Evolutionary conservation across 2,113 vertebrate species (phyloP).

Genomic region (Caretta caretta): DNA sequence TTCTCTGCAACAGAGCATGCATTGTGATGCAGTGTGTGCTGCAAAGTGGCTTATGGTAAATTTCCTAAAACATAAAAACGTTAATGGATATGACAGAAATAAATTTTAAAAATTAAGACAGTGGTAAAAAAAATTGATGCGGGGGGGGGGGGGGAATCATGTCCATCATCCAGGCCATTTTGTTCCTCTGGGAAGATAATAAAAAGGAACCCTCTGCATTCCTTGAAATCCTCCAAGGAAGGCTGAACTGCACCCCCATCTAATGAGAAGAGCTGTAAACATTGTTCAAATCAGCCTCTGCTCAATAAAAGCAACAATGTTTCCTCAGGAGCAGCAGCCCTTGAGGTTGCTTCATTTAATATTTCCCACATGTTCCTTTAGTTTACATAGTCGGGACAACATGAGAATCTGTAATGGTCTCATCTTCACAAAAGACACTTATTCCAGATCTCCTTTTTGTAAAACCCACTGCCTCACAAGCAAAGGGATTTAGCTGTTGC

Average conservation of each 20-base stretch:
- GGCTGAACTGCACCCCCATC: not conserved
- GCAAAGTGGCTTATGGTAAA: not conserved
- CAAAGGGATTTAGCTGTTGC: not conserved
- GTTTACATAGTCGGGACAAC: not conserved
- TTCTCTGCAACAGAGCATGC: not conserved
- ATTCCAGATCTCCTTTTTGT: not conserved
- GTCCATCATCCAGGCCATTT: not conserved
- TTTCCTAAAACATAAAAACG: conserved; percentile 11
- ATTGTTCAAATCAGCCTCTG: not conserved
- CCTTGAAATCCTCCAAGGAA: not conserved
- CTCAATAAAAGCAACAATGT: not conserved
- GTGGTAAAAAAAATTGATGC: not conserved
- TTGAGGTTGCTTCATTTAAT: not conserved
- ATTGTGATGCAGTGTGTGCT: not conserved
- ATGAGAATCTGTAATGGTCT: not conserved
- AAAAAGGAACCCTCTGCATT: not conserved
- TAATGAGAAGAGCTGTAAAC: not conserved
- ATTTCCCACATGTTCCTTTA: conserved; percentile 1
- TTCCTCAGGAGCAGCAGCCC: not conserved
- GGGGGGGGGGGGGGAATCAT: accelerated
- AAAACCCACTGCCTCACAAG: not conserved
- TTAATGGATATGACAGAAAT: not conserved
- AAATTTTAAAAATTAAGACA: not conserved
- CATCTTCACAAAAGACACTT: not conserved
- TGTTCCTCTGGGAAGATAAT: not conserved